Evolutionary conservation across 1,140 invertebrate genomes (phyloP).

Genomic region (Drosophila baimaii): DNA sequence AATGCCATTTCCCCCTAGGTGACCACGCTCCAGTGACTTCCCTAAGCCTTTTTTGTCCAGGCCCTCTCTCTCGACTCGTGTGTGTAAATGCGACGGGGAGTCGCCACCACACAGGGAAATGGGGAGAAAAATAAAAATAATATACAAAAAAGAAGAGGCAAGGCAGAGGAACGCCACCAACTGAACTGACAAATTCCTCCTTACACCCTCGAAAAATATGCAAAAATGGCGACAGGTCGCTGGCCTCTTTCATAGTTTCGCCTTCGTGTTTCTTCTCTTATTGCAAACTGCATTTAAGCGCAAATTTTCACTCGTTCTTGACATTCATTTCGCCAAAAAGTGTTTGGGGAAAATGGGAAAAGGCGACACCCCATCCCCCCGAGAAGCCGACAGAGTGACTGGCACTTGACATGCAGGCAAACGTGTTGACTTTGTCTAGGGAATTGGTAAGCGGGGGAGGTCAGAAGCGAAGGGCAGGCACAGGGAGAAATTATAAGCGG

Average conservation of each 20-base stretch:
- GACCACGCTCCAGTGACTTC: conserved; percentile 46
- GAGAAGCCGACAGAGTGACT: conserved; percentile 45
- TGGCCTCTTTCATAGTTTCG: conserved; percentile 45
- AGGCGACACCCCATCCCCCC: too few relatives aligned
- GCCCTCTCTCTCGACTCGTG: conserved; percentile 4
- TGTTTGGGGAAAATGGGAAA: neutral
- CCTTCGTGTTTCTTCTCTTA: conserved; percentile 16
- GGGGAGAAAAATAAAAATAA: neutral
- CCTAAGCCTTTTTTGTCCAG: conserved; percentile 37
- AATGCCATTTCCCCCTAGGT: conserved; percentile 25
- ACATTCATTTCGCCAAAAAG: conserved; percentile 67
- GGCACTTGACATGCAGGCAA: conserved; percentile 77
- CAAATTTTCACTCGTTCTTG: conserved; percentile 81
- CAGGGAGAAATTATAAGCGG: neutral
- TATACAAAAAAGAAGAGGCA: neutral
- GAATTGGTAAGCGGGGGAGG: conserved; percentile 27
- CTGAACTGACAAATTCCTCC: conserved; percentile 43
- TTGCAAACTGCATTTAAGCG: conserved; percentile 67
- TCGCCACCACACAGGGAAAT: conserved; percentile 1
- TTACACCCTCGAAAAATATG: conserved; percentile 44
- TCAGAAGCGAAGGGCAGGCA: neutral
- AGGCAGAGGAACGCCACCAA: neutral
- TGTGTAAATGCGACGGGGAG: conserved; percentile 32
- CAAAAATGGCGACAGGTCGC: conserved; percentile 62
- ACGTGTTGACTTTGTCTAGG: conserved; percentile 70